Evolutionary conservation across 2,797 vertebrate species (phyloP).

Genomic region (Propithecus deckenii): DNA sequence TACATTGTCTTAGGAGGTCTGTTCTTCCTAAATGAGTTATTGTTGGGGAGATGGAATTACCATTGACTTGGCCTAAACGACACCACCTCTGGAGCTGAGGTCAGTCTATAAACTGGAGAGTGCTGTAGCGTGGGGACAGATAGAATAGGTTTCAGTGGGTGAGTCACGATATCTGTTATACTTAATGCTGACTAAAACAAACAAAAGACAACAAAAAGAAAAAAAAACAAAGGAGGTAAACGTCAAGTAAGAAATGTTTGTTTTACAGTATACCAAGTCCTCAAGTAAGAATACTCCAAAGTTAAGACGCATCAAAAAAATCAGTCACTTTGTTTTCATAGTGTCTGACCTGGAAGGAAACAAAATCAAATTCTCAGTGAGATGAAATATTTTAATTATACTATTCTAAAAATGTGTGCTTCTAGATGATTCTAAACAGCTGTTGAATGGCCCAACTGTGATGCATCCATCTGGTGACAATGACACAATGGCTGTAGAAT

Average conservation of each 20-base stretch:
- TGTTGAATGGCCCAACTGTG: slow-evolving; percentile 4
- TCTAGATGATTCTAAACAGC: slow-evolving; percentile 61
- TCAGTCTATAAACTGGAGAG: neutral
- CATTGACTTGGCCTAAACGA: neutral
- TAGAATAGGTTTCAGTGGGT: neutral
- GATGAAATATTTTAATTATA: slow-evolving; percentile 28
- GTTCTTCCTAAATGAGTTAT: neutral
- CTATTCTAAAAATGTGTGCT: slow-evolving; percentile 56
- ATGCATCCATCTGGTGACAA: slow-evolving; percentile 25
- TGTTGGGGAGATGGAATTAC: neutral
- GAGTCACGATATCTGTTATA: neutral
- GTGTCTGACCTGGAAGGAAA: neutral
- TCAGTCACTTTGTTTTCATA: slow-evolving; percentile 31
- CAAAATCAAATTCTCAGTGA: slow-evolving; percentile 21
- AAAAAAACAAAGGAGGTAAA: neutral
- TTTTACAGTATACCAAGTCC: neutral
- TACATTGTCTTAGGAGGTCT: neutral
- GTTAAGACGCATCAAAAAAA: neutral
- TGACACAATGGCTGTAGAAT: neutral
- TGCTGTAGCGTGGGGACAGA: neutral
- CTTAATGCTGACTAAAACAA: neutral
- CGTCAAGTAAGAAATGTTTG: slow-evolving; percentile 9
- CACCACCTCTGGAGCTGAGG: neutral
- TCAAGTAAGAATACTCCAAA: neutral
- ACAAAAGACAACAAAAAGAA: neutral